phyloP scores from a whole-genome alignment of 2,888 invertebrate genomes.

The Sthenelais limicola region DNA sequence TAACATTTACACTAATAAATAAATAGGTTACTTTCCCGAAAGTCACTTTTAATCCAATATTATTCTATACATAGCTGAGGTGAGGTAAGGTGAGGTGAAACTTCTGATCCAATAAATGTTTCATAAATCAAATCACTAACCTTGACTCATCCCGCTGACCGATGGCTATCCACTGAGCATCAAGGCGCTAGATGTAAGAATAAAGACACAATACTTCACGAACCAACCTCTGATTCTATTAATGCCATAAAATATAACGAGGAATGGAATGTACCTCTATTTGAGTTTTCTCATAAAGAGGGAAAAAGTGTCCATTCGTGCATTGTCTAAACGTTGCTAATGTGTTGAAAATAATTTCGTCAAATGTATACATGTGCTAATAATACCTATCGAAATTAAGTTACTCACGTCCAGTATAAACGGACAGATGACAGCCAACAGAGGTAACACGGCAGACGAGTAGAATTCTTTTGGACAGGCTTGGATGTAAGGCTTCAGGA shows the following conservation, averaged over 20 bases:
- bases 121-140: no score
- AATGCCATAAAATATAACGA: background rate
- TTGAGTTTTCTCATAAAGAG: background rate
- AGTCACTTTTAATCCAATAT: no score
- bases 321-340: no score
- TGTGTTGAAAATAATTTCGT: background rate
- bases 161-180: conserved; percentile 12
- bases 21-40: no score
- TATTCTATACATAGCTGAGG: no score
- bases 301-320: background rate
- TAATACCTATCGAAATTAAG: background rate
- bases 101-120: no score
- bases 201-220: background rate
- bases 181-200: conserved; percentile 7
- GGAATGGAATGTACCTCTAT: background rate
- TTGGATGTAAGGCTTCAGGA: conserved; percentile 88
- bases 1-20: no score
- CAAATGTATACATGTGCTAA: background rate
- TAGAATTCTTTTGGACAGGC: conserved; percentile 89
- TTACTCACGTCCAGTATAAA: conserved; percentile 74
- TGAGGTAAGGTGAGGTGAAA: no score
- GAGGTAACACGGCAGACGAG: conserved; percentile 82
- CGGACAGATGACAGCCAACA: conserved; percentile 84
- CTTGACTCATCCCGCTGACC: conserved; percentile 4
- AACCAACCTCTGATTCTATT: background rate